Base-by-base conservation (phyloP, 2,797 vertebrate genomes). In the Siniperca scherzeri region DNA sequence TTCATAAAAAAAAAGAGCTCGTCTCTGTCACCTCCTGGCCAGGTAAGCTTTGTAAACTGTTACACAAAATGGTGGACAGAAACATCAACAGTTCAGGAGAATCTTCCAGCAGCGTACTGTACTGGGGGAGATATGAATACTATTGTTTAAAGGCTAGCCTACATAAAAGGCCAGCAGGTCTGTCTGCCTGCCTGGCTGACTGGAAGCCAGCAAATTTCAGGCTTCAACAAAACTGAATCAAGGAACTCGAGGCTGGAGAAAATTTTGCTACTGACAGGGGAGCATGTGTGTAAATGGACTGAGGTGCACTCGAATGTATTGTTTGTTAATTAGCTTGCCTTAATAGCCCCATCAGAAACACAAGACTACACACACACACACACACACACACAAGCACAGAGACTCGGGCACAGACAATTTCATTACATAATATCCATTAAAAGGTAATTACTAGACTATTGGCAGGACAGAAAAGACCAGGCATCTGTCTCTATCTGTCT, bases 51-150 rank as follows among this genome's bases (percentile, higher is more conserved):
- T 89, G 72, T 70, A 78, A 87, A 88, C 64, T 8, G 71, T 67
- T 55, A 62, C 80, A 90, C 87, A 86, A 88, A 92, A 90, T 81
- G 80, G 77, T 75, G 80, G 78, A 89, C 73, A 89, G 82, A 91
- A 91, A 88, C 89, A 88, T 77, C 88, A 90, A 89, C 86, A 77
- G 87, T 85, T 79, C 64, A 83, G 84, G 88, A 90, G 93, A 93
- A 92, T 93, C 87, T 93, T 94, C 92, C 91, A 93, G 93, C 90
- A 89, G 72, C 7, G 78, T 71, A 82, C 83, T 80, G 82, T 68
- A 81, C 80, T 16, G 33, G 44, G 79, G 75, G 74, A 91, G 88
- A 91, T 83, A 82, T 78, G 86, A 90, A 86, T n/a, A 83, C 86
- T 85, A 89, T 88, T 92, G 88, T 93, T 87, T 74, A 56, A 87